Conservation (phyloP, 2,888 invertebrate genomes). For the Esperia sulphurella region DNA sequence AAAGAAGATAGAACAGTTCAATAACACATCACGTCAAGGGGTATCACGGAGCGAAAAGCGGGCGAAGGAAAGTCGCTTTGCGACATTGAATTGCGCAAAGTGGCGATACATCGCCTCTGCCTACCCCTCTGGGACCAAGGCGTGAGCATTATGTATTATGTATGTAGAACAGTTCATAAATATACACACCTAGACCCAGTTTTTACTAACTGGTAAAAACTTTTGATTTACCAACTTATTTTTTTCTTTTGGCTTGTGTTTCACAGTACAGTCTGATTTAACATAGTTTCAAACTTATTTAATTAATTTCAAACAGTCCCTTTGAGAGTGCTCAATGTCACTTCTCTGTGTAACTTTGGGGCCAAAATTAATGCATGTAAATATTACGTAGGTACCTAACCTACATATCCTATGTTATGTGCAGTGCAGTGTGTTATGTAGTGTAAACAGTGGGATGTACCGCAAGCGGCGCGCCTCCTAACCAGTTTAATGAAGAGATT, state of each 20-base stretch:
- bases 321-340: constrained; percentile 1
- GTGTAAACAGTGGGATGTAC: constrained; percentile 55
- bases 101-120: too few relatives aligned
- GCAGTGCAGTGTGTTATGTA: constrained; percentile 7
- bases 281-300: not conserved
- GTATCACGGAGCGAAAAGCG: too few relatives aligned
- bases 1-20: too few relatives aligned
- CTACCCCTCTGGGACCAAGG: too few relatives aligned
- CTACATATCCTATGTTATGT: not conserved
- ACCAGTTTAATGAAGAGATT: constrained; percentile 74
- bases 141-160: too few relatives aligned
- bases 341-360: not conserved
- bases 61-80: too few relatives aligned
- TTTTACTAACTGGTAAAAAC: too few relatives aligned
- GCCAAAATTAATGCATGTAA: not conserved
- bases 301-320: not conserved
- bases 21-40: too few relatives aligned
- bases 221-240: not conserved
- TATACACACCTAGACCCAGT: too few relatives aligned
- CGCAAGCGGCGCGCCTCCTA: constrained; percentile 50
- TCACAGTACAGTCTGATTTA: not conserved
- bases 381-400: not conserved
- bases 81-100: too few relatives aligned
- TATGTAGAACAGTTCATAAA: too few relatives aligned
- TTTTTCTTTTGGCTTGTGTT: not conserved